Evolutionary conservation across 2,888 invertebrate species (phyloP).

Genomic region (Diarsia dahlii): DNA sequence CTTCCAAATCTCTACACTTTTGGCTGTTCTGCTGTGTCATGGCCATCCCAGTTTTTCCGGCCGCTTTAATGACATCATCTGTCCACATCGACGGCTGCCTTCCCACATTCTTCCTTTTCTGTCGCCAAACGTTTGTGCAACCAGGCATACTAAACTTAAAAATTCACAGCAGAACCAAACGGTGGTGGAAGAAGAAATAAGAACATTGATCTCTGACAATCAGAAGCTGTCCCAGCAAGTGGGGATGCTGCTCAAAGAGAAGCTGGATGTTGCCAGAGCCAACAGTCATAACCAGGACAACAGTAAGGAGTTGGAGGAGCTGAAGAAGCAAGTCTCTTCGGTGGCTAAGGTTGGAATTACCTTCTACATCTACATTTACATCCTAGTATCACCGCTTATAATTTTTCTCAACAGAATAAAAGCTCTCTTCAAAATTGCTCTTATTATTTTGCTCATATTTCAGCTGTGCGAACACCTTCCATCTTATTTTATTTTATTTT

Average conservation of each 20-base stretch:
- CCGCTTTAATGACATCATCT: background rate
- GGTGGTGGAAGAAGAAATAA: slow-evolving; percentile 84
- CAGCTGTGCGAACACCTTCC: background rate
- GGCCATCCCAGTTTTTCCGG: background rate
- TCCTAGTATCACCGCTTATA: background rate
- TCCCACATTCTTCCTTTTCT: background rate
- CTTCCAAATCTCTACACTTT: background rate
- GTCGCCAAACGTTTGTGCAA: background rate
- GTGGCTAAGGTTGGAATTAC: slow-evolving; percentile 73
- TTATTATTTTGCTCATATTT: background rate
- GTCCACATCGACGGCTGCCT: background rate
- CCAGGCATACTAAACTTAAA: background rate
- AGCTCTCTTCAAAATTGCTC: background rate
- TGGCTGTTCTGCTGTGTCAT: background rate
- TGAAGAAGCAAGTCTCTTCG: slow-evolving; percentile 80
- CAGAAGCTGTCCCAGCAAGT: slow-evolving; percentile 87
- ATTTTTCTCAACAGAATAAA: background rate
- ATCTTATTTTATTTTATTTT: too few species aligned
- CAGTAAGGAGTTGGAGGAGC: slow-evolving; percentile 79
- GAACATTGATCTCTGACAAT: slow-evolving; percentile 84
- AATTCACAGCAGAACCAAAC: slow-evolving; percentile 83
- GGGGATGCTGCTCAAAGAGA: slow-evolving; percentile 82
- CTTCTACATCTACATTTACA: background rate
- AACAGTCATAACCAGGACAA: slow-evolving; percentile 73
- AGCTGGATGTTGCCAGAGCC: slow-evolving; percentile 75